A percentile compares a stretch with the other conserved stretches of the same genome.
These are phyloP conservation scores for Scelioninae gen. 2 DNA, from an alignment of 2,888 invertebrate genomes.

Conservation along the genomic window DNA sequence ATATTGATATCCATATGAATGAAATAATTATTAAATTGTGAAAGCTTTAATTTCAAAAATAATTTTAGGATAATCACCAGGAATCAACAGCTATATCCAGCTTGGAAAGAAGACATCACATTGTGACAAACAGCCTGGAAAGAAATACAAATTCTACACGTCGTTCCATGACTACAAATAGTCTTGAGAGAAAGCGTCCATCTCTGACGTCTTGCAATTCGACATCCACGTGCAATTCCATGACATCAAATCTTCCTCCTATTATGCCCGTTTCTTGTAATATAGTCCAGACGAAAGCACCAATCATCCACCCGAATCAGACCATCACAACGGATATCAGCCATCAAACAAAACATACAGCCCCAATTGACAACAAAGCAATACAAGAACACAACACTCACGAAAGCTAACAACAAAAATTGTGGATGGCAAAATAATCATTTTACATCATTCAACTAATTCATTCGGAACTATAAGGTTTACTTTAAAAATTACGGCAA, in stretches of 20 bases:
- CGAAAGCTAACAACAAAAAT: constrained; percentile 72
- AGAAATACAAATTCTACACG: constrained; percentile 71
- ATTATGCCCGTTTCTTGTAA: constrained; percentile 72
- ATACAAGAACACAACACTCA: constrained; percentile 68
- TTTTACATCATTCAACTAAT: constrained; percentile 23
- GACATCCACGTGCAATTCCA: constrained; percentile 65
- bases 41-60: background rate
- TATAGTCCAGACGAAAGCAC: constrained; percentile 71
- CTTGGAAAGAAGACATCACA: constrained; percentile 72
- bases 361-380: constrained; percentile 66
- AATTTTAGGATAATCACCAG: constrained; percentile 67
- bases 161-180: constrained; percentile 72
- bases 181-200: constrained; percentile 72
- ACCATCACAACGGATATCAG: constrained; percentile 66
- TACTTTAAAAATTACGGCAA: too few relatives aligned
- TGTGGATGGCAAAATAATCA: constrained; percentile 4
- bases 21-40: too few relatives aligned
- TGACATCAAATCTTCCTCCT: constrained; percentile 72
- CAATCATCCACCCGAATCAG: constrained; percentile 71
- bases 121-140: constrained; percentile 73
- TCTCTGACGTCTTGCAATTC: constrained; percentile 66
- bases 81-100: constrained; percentile 68
- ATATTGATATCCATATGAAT: too few relatives aligned
- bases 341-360: constrained; percentile 66
- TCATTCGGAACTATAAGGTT: background rate